Evolutionary conservation across 2,113 vertebrate species (phyloP).

Genomic region (Brachyistius frenatus): DNA sequence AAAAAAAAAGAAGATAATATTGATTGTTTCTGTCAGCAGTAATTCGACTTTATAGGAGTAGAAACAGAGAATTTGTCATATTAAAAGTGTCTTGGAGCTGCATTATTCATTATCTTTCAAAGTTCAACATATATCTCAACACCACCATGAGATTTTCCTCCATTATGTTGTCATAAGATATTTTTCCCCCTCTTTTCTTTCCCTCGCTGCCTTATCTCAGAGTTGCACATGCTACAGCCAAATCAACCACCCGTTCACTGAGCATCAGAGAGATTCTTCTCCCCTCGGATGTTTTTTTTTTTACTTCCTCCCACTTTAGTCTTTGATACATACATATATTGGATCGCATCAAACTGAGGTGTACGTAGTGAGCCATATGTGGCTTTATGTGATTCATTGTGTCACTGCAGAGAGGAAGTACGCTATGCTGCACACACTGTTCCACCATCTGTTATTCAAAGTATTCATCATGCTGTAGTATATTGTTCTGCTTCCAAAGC

Average conservation of each 20-base stretch:
- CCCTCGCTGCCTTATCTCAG: constrained; percentile 39
- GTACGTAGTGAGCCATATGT: constrained; percentile 14
- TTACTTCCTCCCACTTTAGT: neutral
- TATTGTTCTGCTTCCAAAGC: neutral
- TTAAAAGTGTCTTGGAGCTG: neutral
- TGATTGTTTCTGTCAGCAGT: too few relatives aligned
- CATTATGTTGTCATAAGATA: neutral
- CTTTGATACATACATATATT: neutral
- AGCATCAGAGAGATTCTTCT: constrained; percentile 14
- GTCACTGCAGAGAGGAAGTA: constrained; percentile 55
- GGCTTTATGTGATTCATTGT: constrained; percentile 38
- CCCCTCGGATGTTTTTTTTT: constrained; percentile 10
- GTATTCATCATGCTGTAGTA: neutral
- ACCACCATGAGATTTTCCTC: neutral
- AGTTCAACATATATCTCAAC: neutral
- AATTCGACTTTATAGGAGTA: neutral
- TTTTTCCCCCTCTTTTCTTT: neutral
- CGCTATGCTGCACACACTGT: constrained; percentile 28
- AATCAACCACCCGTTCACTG: constrained; percentile 1
- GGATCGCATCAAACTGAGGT: neutral
- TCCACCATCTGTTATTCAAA: constrained; percentile 56
- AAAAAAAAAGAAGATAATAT: neutral
- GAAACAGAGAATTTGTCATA: neutral
- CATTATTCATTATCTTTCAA: constrained; percentile 6
- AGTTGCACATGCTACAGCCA: constrained; percentile 4